Evolutionary conservation across 2,113 vertebrate species (phyloP), one percentile per base, ranked within the genome.

Genomic region (Callithrix jacchus): DNA sequence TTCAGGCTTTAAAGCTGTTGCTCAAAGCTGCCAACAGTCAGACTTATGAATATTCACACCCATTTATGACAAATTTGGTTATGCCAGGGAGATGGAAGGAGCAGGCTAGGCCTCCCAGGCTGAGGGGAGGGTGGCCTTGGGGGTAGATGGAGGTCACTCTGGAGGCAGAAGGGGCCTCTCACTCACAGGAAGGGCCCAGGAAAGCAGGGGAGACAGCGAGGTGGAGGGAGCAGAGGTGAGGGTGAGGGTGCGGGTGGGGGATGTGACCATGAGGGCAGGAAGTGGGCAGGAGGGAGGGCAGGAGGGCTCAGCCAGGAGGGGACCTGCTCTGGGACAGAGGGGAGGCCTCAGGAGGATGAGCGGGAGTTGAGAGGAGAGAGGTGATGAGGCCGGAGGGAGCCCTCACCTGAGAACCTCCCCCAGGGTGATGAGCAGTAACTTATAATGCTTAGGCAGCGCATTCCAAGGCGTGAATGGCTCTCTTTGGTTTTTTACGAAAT

Each of bases 391-490:
- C 14, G 0, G 23, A 30, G 42, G 79, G 17, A 4, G 13, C 3
- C 37, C 96, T 96, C 73, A 97, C 89, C 89, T 1, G n/a, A 94
- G 86, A 47, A 98, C 83, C 0, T 52, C 0, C 0, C 42, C 0
- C 9, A 97, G 97, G 0, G 0, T 30, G 58, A 0, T 2, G 0
- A 0, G 1, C 82, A 70, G 14, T 0, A 0, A 0, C 0, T 0
- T 0, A 3, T 23, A 76, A 40, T 89, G 32, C 35, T 0, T 1
- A 10, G 2, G 0, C 23, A 96, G 42, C 0, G 32, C 5, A 4
- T 13, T 0, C 95, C 94, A 87, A 23, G 52, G 79, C 13, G 0
- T 5, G 14, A 52, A 52, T 52, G 49, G 49, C 49, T 52, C 1
- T 2, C 6, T 1, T 0, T 2, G 0, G 37, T 73, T n/a, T 1